Evolutionary conservation across 1,140 invertebrate species (phyloP), one percentile per base, ranked within the genome.

Genomic region (Drosophila tani): DNA sequence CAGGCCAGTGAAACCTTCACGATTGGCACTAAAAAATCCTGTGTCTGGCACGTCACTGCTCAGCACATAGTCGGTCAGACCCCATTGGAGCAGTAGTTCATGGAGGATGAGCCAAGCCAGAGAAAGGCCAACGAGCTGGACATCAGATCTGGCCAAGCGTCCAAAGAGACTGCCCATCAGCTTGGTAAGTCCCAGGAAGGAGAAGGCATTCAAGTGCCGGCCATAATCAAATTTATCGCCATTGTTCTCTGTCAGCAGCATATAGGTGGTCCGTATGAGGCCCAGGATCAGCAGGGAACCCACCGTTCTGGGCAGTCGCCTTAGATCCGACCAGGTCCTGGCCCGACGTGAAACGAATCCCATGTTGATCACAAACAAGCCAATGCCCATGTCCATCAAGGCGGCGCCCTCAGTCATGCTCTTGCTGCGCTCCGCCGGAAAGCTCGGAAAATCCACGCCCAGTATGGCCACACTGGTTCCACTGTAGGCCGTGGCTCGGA

Each of bases 191-290:
- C 96, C 97, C 41, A 99, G 92, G 2, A 98, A 99, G 68, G 98
- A 95, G 91, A 99, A 99, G 91, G 99, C 99, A 93, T 99, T 99
- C 97, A 98, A 98, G 93, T 99, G 98, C 5, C 96, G 94, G 3
- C 98, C 98, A 94, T 99, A 99, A 91, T 99, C 98, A 11, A 95
- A 95, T 0, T 97, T 94, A 93, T 98, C 96, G 85, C 96, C 95
- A 66, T 97, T 96, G 93, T 99, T 99, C 67, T 97, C 94, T 2
- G 95, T 91, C 64, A 94, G 85, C 87, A 95, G 95, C 9, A 96
- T 93, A 15, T 95, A 91, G 3, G 95, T 29, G 67, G 94, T 95
- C 82, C 98, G 94, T 0, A 93, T 87, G 4, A 97, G 65, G 14
- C 98, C 98, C 14, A 99, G 84, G 2, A 95, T 47, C 8, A 97